Percentiles rank a stretch among this genome's conserved stretches.
These are phyloP conservation scores for Suricata suricatta DNA, from an alignment of 2,113 vertebrate genomes.

Conservation along the genomic window DNA sequence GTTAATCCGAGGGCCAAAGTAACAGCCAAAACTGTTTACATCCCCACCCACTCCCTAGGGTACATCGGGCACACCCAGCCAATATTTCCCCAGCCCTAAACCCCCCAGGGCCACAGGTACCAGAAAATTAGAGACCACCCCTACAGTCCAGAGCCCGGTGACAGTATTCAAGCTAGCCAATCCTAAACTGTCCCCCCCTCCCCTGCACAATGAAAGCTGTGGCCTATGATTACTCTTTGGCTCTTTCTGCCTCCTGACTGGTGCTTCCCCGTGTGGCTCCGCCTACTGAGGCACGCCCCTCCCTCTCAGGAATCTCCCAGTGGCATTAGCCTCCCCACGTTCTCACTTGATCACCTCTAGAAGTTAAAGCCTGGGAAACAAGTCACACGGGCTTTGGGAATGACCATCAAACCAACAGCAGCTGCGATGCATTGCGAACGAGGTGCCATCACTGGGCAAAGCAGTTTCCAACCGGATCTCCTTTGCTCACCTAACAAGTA, in stretches of 20 bases:
- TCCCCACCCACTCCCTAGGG: neutral
- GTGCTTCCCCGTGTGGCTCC: neutral
- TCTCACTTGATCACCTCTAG: neutral
- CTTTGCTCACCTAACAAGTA: neutral
- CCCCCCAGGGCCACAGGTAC: neutral
- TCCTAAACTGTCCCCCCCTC: neutral
- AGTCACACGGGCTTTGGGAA: neutral
- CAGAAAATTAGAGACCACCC: neutral
- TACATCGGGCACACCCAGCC: neutral
- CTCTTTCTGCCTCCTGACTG: neutral
- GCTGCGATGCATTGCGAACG: neutral
- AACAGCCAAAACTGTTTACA: neutral
- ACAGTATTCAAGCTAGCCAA: neutral
- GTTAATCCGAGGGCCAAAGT: neutral
- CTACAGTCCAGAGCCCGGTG: neutral
- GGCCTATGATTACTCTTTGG: neutral
- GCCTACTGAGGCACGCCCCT: fast-evolving
- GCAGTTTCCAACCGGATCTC: neutral
- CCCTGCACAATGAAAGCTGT: neutral
- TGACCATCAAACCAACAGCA: neutral
- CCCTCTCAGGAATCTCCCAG: neutral
- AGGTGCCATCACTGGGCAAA: neutral
- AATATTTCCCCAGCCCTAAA: neutral
- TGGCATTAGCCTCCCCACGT: neutral
- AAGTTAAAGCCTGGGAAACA: neutral